Conservation (phyloP, 2,797 vertebrate genomes). For the Liparis tanakae region DNA sequence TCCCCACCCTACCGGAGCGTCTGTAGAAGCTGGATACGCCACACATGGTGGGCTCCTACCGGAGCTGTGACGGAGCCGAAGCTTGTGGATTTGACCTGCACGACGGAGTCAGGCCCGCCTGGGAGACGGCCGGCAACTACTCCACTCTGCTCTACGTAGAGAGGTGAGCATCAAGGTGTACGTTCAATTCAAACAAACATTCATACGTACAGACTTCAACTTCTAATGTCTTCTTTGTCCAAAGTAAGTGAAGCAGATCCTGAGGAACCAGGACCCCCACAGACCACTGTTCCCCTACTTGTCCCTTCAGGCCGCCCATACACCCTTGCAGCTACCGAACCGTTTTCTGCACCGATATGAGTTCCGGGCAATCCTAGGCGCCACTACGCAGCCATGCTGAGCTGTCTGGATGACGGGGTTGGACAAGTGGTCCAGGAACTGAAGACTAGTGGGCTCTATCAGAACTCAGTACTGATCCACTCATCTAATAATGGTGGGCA, state of each 20-base stretch:
- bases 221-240: conserved; percentile 22
- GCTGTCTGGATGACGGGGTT: conserved; percentile 90
- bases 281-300: conserved; percentile 92
- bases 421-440: conserved; percentile 88
- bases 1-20: conserved; percentile 90
- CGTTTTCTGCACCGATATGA: conserved; percentile 88
- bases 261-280: conserved; percentile 85
- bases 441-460: conserved; percentile 84
- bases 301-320: conserved; percentile 93
- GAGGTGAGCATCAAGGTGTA: conserved; percentile 51
- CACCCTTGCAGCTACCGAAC: conserved; percentile 89
- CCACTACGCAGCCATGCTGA: conserved; percentile 92
- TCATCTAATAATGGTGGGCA: conserved; percentile 95
- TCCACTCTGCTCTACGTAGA: conserved; percentile 90
- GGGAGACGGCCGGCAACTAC: conserved; percentile 91
- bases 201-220: background rate
- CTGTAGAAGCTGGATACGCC: conserved; percentile 89
- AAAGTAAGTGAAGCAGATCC: conserved; percentile 87
- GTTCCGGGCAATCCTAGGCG: conserved; percentile 85
- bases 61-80: conserved; percentile 92
- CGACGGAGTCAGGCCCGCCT: conserved; percentile 90
- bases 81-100: conserved; percentile 95
- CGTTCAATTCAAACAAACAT: background rate
- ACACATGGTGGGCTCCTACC: conserved; percentile 97
- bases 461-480: conserved; percentile 91